Evolutionary conservation across 1,140 invertebrate species (phyloP).

Genomic region (Lepidostoma basale): DNA sequence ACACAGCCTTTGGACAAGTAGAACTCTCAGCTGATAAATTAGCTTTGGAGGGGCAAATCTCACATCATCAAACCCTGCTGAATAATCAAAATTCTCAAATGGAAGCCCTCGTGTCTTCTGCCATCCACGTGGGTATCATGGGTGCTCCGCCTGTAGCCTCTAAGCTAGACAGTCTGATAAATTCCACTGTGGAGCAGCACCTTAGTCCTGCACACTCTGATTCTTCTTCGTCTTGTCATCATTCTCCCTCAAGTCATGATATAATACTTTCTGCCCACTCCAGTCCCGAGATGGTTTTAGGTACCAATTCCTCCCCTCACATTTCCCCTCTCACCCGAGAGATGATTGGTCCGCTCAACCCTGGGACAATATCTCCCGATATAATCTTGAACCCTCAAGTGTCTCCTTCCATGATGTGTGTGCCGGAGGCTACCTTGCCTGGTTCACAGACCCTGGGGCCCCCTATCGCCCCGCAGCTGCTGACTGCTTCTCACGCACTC

Average conservation of each 20-base stretch:
- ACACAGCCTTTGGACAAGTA: slow-evolving; percentile 17
- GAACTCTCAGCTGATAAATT: slow-evolving; percentile 48
- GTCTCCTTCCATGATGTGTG: slow-evolving; percentile 63
- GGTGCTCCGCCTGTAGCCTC: slow-evolving; percentile 53
- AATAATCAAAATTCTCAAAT: slow-evolving; percentile 54
- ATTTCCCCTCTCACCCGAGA: slow-evolving; percentile 38
- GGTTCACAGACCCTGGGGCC: slow-evolving; percentile 50
- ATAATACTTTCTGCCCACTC: slow-evolving; percentile 51
- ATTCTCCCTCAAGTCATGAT: slow-evolving; percentile 52
- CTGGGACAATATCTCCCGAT: slow-evolving; percentile 62
- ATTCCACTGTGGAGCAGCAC: slow-evolving; percentile 67
- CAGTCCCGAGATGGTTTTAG: slow-evolving; percentile 52
- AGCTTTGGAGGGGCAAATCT: slow-evolving; percentile 57
- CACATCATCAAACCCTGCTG: slow-evolving; percentile 48
- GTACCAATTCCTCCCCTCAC: slow-evolving; percentile 45
- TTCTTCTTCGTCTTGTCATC: slow-evolving; percentile 40
- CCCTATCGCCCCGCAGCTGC: slow-evolving; percentile 40
- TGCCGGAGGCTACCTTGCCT: slow-evolving; percentile 49
- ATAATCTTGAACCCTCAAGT: slow-evolving; percentile 68
- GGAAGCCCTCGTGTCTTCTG: slow-evolving; percentile 57
- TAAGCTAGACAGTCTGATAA: slow-evolving; percentile 69
- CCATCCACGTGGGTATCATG: slow-evolving; percentile 61
- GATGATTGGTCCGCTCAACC: slow-evolving; percentile 38
- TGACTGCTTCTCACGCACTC: slow-evolving; percentile 49
- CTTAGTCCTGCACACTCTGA: slow-evolving; percentile 50